These are phyloP conservation scores for Neodiprion fabricii DNA, from an alignment of 1,140 invertebrate genomes.

Conservation along the genomic window DNA sequence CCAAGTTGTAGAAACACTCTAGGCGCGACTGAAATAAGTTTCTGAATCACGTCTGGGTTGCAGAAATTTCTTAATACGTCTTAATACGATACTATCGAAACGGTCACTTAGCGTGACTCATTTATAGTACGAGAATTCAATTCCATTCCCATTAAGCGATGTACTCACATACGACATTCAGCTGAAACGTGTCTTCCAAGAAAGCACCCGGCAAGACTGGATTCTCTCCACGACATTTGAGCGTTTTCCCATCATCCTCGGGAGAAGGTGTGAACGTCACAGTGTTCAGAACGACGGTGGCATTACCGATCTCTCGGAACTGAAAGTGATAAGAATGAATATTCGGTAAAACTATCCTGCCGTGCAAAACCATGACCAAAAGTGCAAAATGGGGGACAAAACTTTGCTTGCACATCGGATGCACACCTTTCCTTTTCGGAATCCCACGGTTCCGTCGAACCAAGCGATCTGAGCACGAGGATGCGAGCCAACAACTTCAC, in stretches of 20 bases:
- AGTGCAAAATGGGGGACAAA: too few species aligned
- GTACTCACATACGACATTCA: constrained; percentile 89
- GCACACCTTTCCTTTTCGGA: constrained; percentile 74
- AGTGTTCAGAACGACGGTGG: constrained; percentile 76
- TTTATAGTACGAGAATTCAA: constrained; percentile 12
- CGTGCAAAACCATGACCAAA: too few species aligned
- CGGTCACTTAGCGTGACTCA: background rate
- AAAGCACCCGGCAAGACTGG: constrained; percentile 72
- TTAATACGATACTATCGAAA: background rate
- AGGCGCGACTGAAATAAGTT: constrained; percentile 76
- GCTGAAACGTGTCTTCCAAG: constrained; percentile 78
- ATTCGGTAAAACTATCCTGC: too few species aligned
- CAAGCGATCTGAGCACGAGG: constrained; percentile 82
- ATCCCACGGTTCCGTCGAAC: constrained; percentile 78
- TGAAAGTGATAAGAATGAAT: constrained; percentile 43
- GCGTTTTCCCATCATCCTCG: constrained; percentile 80
- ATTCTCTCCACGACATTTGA: constrained; percentile 88
- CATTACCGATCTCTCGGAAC: constrained; percentile 70
- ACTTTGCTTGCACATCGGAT: constrained; percentile 54
- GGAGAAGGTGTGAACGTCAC: constrained; percentile 80
- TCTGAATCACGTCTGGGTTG: background rate
- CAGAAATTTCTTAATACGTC: constrained; percentile 17
- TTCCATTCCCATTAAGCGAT: too few species aligned
- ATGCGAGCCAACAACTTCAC: constrained; percentile 82
- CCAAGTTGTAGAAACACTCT: constrained; percentile 82